Conservation (phyloP, 2,888 invertebrate species). For the Nemapogon koenigi region DNA sequence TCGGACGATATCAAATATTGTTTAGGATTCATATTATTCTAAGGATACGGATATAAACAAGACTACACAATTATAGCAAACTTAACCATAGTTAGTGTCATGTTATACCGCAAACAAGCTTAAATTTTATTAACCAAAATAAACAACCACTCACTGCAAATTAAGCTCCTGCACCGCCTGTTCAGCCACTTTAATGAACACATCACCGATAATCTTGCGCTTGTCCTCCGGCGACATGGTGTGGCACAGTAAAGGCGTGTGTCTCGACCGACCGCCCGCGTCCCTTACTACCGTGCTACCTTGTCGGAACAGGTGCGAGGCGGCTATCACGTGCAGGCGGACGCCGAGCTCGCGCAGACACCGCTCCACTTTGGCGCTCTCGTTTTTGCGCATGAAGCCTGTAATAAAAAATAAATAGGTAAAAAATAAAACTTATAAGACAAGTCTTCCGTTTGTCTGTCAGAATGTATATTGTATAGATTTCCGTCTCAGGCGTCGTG, state of each 20-base stretch:
- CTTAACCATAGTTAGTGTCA: too few relatives aligned
- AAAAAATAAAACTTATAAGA: too few relatives aligned
- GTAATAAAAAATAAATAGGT: conserved; percentile 15
- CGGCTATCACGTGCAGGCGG: conserved; percentile 78
- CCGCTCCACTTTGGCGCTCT: conserved; percentile 87
- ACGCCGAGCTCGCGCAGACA: conserved; percentile 84
- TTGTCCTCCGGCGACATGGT: conserved; percentile 96
- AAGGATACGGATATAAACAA: too few relatives aligned
- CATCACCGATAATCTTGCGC: conserved; percentile 97
- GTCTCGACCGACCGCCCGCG: conserved; percentile 44
- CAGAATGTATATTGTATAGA: too few relatives aligned
- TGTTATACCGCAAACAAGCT: too few relatives aligned
- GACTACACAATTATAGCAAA: too few relatives aligned
- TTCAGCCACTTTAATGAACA: conserved; percentile 94
- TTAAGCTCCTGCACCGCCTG: conserved; percentile 88
- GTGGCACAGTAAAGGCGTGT: conserved; percentile 86
- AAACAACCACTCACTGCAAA: conserved; percentile 61
- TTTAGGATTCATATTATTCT: too few relatives aligned
- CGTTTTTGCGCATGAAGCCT: conserved; percentile 94
- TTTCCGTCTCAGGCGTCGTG: too few relatives aligned
- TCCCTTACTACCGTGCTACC: conserved; percentile 84
- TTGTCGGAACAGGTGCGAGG: conserved; percentile 73
- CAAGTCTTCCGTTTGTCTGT: too few relatives aligned
- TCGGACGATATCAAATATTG: too few relatives aligned
- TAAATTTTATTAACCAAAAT: too few relatives aligned